Evolutionary conservation across 2,888 invertebrate species (phyloP), one percentile per base, ranked within the genome.

Genomic region (Sipha maydis): DNA sequence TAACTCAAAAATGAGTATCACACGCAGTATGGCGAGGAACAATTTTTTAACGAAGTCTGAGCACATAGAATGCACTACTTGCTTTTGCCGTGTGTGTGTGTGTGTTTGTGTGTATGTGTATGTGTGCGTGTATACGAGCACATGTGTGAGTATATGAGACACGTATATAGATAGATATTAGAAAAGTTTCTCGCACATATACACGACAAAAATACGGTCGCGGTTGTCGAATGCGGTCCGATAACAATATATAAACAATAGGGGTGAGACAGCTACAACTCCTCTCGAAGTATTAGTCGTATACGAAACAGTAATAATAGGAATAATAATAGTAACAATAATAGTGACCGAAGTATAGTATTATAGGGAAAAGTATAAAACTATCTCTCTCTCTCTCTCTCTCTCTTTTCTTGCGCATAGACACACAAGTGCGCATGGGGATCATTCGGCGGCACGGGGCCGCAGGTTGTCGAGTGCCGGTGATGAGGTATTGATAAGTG

Each of bases 401-500:
- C 48, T 14, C 48, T 48, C 48, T 48, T 14, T 48, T 48, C 14
- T 48, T 11, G 8, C 48, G 48, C 48, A 14, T 8, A 17, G 54
- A 11, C 7, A 61, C 38, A 34, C 3, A 5, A 67, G 67, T 21
- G 25, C 38, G 31, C 73, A 11, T 25, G 76, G 8, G 48, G 28
- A 48, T 80, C 38, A 25, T 41, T 54, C 83, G 56, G 31, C 78
- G 48, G 19, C 21, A 21, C 78, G 11, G 88, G 88, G 88, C 56
- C 86, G 88, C 88, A 88, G 88, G 88, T 88, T 88, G 88, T 88
- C 88, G 75, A 76, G 67, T 0, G 61, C 31, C n/a, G 48, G 75
- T 82, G 88, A 88, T 75, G 88, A 88, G 88, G 71, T 88, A 88
- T 88, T 88, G 88, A 88, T 88, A 88, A 88, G 88, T 48, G 88